phyloP scores from a whole-genome alignment of 64 coral and sea anemone species.

The Dendrophyllia cribrosa region DNA sequence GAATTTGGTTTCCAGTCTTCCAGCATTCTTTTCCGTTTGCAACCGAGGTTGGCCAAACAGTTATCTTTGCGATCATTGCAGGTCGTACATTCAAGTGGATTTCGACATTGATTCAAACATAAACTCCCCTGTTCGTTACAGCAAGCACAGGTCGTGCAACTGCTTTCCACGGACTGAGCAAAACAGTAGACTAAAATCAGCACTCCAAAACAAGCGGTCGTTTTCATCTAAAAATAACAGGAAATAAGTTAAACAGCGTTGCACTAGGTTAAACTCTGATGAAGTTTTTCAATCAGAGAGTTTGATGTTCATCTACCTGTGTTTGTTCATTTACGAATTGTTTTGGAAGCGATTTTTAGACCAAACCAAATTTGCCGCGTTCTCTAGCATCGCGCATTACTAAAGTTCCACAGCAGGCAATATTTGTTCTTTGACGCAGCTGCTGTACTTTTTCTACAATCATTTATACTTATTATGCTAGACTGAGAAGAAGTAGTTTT shows the following conservation, averaged over 20 bases:
- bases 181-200: background rate
- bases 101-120: background rate
- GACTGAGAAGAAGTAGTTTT: no score
- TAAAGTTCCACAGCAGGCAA: no score
- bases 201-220: background rate
- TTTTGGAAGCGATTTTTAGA: no score
- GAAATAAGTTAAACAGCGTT: background rate
- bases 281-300: no score
- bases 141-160: background rate
- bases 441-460: no score
- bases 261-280: no score
- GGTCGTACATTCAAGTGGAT: background rate
- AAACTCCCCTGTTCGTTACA: background rate
- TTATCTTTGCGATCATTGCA: background rate
- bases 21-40: background rate
- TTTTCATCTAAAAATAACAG: slow-evolving; percentile 9
- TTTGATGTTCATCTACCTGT: no score
- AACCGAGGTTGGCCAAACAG: background rate
- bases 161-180: background rate
- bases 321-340: no score
- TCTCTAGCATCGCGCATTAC: no score
- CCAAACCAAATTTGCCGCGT: no score
- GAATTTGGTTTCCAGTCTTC: background rate
- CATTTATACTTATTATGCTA: no score
- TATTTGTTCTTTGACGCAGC: no score